Conservation (phyloP, 2,113 vertebrate genomes). For the Paraplagusia blochii region DNA sequence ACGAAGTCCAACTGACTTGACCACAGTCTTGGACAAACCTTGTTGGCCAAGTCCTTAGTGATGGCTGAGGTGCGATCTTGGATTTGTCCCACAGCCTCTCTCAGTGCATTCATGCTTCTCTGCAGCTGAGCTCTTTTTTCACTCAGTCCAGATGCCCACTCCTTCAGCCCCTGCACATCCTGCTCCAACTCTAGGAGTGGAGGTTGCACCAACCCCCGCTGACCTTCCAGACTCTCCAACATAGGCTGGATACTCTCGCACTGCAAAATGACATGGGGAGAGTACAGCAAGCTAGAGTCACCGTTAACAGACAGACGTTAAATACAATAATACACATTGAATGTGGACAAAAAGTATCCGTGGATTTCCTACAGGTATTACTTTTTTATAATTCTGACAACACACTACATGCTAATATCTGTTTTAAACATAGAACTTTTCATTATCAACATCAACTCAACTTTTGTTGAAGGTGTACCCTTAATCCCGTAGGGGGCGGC, state of each 20-base stretch:
- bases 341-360: too few species aligned
- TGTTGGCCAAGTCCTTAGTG: constrained; percentile 74
- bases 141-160: constrained; percentile 68
- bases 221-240: constrained; percentile 72
- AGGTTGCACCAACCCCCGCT: constrained; percentile 59
- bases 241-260: constrained; percentile 77
- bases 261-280: constrained; percentile 63
- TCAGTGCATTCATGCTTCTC: constrained; percentile 75
- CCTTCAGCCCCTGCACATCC: constrained; percentile 77
- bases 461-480: too few species aligned
- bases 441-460: too few species aligned
- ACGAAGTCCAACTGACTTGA: too few species aligned
- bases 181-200: constrained; percentile 76
- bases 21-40: constrained; percentile 25
- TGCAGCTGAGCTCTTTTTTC: constrained; percentile 75
- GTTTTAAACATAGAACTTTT: too few species aligned
- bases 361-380: too few species aligned
- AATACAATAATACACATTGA: too few species aligned
- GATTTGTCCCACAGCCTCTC: constrained; percentile 70
- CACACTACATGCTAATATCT: too few species aligned
- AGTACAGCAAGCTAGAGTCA: too few species aligned
- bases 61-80: constrained; percentile 75
- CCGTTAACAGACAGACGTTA: too few species aligned
- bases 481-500: too few species aligned
- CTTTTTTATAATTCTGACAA: too few species aligned